Base-by-base conservation (phyloP, 1,140 invertebrate species). In the Drosophila murphyi region DNA sequence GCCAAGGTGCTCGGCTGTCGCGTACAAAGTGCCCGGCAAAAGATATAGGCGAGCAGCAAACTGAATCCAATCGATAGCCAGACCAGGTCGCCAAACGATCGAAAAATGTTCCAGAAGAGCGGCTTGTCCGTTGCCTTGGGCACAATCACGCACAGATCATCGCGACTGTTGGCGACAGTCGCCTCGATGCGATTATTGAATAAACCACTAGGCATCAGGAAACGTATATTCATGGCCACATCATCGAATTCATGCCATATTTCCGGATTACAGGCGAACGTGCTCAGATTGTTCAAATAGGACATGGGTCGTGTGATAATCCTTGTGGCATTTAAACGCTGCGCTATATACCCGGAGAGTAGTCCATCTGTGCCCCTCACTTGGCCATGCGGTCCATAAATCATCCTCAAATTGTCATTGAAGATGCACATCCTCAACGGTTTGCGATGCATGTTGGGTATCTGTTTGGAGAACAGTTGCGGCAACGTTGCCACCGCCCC, bases 131-230 rank as follows among this genome's bases (percentile, higher is more conserved):
- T 75, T 2, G 85, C 78, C 39, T 91, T 91, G 4, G 91, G 91
- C 3, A 92, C 91, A 34, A 92, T 70, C 28, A 91, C 80, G 29
- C 91, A 92, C 3, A 92, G 54, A 67, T 92, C 91, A 45, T 92
- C 90, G 0, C 91, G 83, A 56, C 45, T 87, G 28, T 90, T 78
- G 4, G 89, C 78, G 2, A 87, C 59, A 1, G 91, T 91, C 5
- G 28, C 65, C 62, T 92, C 91, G 6, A 72, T 78, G 29, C 12
- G 54, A 7, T 70, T 74, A 0, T 68, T n/a, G 43, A 92, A 92
- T 0, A 72, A 63, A 0, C 12, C 12, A 12, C 77, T 70, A 56
- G 76, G 71, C 0, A 74, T 68, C 1, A 91, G 55, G 35, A 92
- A 92, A 12, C 91, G 75, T 7, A 82, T 78, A 39, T 92, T 92